These are phyloP conservation scores for Acanthochromis polyacanthus DNA, from an alignment of 2,113 vertebrate species.

Conservation along the genomic window DNA sequence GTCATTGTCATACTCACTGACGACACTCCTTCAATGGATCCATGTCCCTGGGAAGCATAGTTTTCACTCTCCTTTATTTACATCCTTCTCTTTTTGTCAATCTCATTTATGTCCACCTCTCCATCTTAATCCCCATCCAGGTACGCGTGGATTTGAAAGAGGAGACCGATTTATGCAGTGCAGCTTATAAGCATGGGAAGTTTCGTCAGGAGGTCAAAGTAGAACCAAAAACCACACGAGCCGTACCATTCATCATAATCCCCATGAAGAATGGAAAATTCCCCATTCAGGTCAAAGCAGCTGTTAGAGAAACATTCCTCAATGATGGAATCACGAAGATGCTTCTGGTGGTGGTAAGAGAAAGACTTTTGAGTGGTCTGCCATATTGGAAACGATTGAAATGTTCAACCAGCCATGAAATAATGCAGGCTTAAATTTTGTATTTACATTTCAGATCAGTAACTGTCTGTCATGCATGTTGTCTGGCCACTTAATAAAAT, in stretches of 20 bases:
- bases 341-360: constrained; percentile 89
- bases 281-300: constrained; percentile 86
- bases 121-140: constrained; percentile 1
- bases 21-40: too few species aligned
- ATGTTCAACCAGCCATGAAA: too few species aligned
- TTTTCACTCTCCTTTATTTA: neutral
- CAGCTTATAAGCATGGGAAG: constrained; percentile 16
- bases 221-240: constrained; percentile 55
- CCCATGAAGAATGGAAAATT: constrained; percentile 82
- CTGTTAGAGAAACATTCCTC: constrained; percentile 45
- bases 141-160: constrained; percentile 34
- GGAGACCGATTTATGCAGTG: neutral
- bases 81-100: neutral
- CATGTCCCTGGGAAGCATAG: too few species aligned
- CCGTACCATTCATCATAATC: constrained; percentile 85
- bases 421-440: too few species aligned
- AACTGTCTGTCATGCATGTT: too few species aligned
- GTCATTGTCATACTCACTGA: too few species aligned
- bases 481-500: too few species aligned
- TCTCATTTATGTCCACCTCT: neutral
- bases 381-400: too few species aligned
- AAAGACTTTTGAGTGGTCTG: too few species aligned
- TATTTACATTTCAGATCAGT: too few species aligned
- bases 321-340: constrained; percentile 86
- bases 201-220: constrained; percentile 59